Percentiles rank a stretch among this genome's conserved stretches.
Conservation (phyloP, 2,113 vertebrate genomes). For the Carassius carassius region DNA sequence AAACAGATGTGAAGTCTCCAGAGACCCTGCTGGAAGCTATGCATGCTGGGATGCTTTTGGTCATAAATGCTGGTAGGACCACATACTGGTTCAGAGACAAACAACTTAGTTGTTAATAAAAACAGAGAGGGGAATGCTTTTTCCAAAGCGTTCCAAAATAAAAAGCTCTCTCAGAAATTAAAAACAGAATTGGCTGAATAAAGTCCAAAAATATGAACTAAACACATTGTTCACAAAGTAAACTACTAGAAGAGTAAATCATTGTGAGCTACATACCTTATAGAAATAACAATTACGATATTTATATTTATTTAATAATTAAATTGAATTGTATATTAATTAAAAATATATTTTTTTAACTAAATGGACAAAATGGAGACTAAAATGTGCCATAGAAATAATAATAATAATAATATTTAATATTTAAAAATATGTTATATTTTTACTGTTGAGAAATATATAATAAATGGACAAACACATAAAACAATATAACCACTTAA, state of each 20-base stretch:
- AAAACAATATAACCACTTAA: background rate
- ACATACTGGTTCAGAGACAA: slow-evolving; percentile 5
- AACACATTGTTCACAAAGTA: background rate
- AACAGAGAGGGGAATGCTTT: background rate
- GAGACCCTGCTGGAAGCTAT: slow-evolving; percentile 10
- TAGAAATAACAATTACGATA: too few relatives aligned
- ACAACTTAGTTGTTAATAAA: slow-evolving; percentile 32
- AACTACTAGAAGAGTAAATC: background rate
- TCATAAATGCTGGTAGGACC: slow-evolving; percentile 9
- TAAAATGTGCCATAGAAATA: too few relatives aligned
- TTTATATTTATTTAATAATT: too few relatives aligned
- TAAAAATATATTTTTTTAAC: too few relatives aligned
- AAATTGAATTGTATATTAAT: too few relatives aligned
- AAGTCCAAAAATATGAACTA: background rate
- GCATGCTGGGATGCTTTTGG: slow-evolving; percentile 43
- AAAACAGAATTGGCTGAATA: background rate
- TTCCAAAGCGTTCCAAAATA: background rate
- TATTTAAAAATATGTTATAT: too few relatives aligned
- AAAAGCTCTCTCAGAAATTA: background rate
- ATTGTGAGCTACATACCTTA: background rate
- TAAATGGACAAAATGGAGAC: too few relatives aligned
- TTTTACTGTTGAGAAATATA: too few relatives aligned
- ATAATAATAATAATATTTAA: too few relatives aligned
- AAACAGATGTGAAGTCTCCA: slow-evolving; percentile 46
- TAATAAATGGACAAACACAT: too few relatives aligned